These are phyloP conservation scores for Gortyna flavago DNA, from an alignment of 2,888 invertebrate species.

Conservation along the genomic window DNA sequence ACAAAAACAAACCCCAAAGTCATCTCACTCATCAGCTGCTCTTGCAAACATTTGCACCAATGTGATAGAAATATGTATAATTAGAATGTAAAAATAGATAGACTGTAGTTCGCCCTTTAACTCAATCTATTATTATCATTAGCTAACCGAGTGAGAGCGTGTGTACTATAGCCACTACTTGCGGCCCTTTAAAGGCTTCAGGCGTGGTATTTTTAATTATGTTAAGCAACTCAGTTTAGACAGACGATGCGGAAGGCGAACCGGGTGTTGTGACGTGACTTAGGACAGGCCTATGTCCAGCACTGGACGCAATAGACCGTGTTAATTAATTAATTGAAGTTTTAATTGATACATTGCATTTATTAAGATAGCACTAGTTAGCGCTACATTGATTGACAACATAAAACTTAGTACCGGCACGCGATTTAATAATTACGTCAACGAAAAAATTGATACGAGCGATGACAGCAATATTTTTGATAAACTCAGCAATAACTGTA, in stretches of 20 bases:
- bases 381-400: slow-evolving; percentile 45
- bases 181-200: slow-evolving; percentile 1
- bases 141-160: slow-evolving; percentile 29
- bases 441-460: slow-evolving; percentile 9
- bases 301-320: not conserved
- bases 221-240: not conserved
- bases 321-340: slow-evolving; percentile 22
- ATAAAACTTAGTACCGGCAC: slow-evolving; percentile 27
- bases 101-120: slow-evolving; percentile 45
- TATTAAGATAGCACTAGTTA: slow-evolving; percentile 2
- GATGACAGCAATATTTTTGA: slow-evolving; percentile 21
- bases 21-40: slow-evolving; percentile 28
- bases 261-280: not conserved
- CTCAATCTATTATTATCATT: slow-evolving; percentile 42
- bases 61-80: slow-evolving; percentile 33
- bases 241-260: slow-evolving; percentile 1
- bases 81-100: slow-evolving; percentile 48
- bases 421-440: slow-evolving; percentile 28
- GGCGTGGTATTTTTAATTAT: not conserved
- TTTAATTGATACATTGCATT: slow-evolving; percentile 35
- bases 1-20: not conserved
- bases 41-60: slow-evolving; percentile 37
- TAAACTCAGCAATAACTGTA: slow-evolving; percentile 6
- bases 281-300: not conserved
- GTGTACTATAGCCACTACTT: slow-evolving; percentile 15